Evolutionary conservation across 2,113 vertebrate genomes (phyloP).

Genomic region (Phocoena sinus): DNA sequence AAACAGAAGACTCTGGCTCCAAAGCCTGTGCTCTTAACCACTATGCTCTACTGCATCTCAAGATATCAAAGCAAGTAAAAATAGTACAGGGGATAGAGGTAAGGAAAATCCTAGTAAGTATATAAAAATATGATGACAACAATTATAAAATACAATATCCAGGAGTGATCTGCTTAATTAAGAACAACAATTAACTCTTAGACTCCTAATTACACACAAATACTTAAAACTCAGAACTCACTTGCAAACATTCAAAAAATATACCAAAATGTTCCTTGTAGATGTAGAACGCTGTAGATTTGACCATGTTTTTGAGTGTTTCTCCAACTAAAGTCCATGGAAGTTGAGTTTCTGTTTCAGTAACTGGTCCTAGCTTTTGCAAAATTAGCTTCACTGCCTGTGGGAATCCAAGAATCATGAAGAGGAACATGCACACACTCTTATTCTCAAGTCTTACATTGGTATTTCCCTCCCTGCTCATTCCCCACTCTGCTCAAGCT

Average conservation of each 20-base stretch:
- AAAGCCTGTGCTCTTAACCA: neutral
- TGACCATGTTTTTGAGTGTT: slow-evolving; percentile 87
- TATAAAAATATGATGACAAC: neutral
- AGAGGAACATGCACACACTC: neutral
- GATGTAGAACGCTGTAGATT: slow-evolving; percentile 82
- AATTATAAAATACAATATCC: neutral
- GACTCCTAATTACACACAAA: neutral
- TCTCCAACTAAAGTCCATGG: slow-evolving; percentile 88
- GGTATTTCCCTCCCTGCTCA: neutral
- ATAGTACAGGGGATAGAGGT: neutral
- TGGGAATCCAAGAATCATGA: slow-evolving; percentile 25
- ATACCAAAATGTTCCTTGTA: slow-evolving; percentile 87
- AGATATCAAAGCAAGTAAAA: neutral
- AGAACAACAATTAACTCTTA: neutral
- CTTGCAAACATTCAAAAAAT: slow-evolving; percentile 91
- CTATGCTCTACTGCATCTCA: neutral
- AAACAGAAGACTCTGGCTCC: neutral
- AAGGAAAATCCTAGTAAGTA: neutral
- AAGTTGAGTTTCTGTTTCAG: slow-evolving; percentile 78
- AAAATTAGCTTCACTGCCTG: slow-evolving; percentile 89
- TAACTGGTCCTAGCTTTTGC: slow-evolving; percentile 88
- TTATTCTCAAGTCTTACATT: neutral
- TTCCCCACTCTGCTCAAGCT: neutral
- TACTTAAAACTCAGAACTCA: slow-evolving; percentile 59
- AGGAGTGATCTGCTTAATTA: neutral